Evolutionary conservation across 2,888 invertebrate species (phyloP), one percentile per base, ranked within the genome.

Genomic region (Boloria euphrosyne): DNA sequence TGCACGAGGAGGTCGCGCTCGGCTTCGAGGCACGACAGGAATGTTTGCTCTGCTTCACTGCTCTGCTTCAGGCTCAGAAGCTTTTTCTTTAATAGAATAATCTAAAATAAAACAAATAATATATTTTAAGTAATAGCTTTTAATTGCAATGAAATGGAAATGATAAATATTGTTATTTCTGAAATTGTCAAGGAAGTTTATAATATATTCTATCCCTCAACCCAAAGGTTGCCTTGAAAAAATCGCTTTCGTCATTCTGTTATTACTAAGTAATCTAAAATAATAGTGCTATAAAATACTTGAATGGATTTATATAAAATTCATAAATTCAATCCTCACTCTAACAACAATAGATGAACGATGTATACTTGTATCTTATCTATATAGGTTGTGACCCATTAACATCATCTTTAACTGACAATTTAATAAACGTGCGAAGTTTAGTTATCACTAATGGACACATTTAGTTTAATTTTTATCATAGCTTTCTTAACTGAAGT

Each of bases 1-100:
- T 96, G 93, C 5, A 95, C 88, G 67, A 97, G 90, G 43, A 95
- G 85, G 75, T 94, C 94, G 65, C 94, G 93, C 84, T 96, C 96
- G 4, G 93, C 92, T 72, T 95, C 95, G 76, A 96, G 87, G 57
- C 94, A 92, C 31, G 93, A 87, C 73, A 94, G 94, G 94, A 91
- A 82, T 93, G 94, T 80, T 90, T 93, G 71, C 93, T 93, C 75
- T 93, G 87, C 77, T 93, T 90, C 75, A 85, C 89, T 82, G 93
- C 93, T 71, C 92, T 94, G 74, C 91, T 93, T 83, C 68, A 89
- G 74, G 54, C 78, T 80, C 55, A 92, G 78, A 65, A 93, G 76
- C 68, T 84, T 84, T 71, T 93, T 92, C 78, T 90, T 92, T 38
- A 92, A 71, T 70, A 94, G 93, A 85, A 96, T 93, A 54, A 94